A percentile compares a stretch with the other conserved stretches of the same genome.
Evolutionary conservation across 2,888 invertebrate species (phyloP).

Genomic region (Tetragonisca angustula): DNA sequence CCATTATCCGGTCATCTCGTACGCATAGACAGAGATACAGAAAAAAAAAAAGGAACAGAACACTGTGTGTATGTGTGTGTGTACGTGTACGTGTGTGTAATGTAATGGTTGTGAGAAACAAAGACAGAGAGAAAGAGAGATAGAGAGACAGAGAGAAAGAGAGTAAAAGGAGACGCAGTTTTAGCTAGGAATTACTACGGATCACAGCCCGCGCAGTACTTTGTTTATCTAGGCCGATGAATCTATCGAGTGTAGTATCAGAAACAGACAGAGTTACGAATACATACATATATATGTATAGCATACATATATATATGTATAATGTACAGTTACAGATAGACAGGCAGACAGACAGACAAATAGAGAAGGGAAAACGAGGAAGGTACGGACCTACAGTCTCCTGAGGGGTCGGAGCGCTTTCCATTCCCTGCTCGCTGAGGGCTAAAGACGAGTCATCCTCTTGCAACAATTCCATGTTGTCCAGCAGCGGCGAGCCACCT

Average conservation of each 20-base stretch:
- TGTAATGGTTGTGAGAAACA: conserved; percentile 25
- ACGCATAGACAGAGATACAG: conserved; percentile 61
- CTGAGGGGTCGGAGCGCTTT: conserved; percentile 81
- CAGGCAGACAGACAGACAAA: conserved; percentile 78
- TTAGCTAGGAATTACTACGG: conserved; percentile 69
- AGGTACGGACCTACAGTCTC: conserved; percentile 83
- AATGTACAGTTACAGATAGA: conserved; percentile 64
- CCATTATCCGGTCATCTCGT: conserved; percentile 58
- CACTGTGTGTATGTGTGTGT: conserved; percentile 11
- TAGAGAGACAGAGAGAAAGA: conserved; percentile 44
- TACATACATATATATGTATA: conserved; percentile 25
- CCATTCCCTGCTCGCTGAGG: conserved; percentile 82
- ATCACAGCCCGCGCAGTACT: conserved; percentile 67
- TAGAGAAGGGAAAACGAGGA: conserved; percentile 79
- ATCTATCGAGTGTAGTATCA: conserved; percentile 72
- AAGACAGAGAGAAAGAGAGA: conserved; percentile 38
- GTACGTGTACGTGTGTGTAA: not conserved
- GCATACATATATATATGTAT: conserved; percentile 27
- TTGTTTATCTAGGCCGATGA: conserved; percentile 67
- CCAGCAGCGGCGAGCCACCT: conserved; percentile 83
- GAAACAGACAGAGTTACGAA: conserved; percentile 76
- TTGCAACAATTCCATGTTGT: conserved; percentile 83
- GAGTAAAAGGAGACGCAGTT: conserved; percentile 59
- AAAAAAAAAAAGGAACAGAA: conserved; percentile 32
- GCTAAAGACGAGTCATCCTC: conserved; percentile 83